Conservation (phyloP, 1,140 invertebrate genomes). For the Bactericera cockerelli region DNA sequence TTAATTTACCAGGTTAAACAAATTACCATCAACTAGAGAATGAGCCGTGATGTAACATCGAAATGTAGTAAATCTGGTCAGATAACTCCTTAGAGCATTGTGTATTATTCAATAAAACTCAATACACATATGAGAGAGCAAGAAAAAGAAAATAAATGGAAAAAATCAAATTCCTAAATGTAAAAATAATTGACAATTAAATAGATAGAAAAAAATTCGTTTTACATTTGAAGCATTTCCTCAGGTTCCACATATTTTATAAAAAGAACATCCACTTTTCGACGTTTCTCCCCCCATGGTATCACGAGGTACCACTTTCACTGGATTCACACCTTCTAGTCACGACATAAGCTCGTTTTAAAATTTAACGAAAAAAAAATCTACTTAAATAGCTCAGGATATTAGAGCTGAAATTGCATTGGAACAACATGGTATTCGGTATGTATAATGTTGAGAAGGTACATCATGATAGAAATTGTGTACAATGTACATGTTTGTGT, state of each 20-base stretch:
- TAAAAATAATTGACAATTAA: constrained; percentile 4
- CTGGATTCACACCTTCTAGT: not conserved
- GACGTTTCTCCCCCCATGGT: not conserved
- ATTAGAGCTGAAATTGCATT: too few relatives aligned
- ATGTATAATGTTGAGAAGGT: too few relatives aligned
- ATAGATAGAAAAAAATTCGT: not conserved
- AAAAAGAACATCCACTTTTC: not conserved
- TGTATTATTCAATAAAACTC: too few relatives aligned
- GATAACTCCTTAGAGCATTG: too few relatives aligned
- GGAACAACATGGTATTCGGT: too few relatives aligned
- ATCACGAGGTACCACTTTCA: not conserved
- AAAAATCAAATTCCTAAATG: not conserved
- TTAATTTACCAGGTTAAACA: too few relatives aligned
- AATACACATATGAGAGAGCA: not conserved
- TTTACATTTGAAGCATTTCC: not conserved
- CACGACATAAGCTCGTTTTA: not conserved
- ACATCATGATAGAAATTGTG: too few relatives aligned
- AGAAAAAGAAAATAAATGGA: not conserved
- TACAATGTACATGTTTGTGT: too few relatives aligned
- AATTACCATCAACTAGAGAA: too few relatives aligned
- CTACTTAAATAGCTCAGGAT: too few relatives aligned
- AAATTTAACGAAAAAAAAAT: constrained; percentile 3
- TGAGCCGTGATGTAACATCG: too few relatives aligned
- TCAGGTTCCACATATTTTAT: not conserved
- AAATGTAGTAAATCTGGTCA: too few relatives aligned